Evolutionary conservation across 2,113 vertebrate genomes (phyloP).

Genomic region (Zosterops borbonicus): DNA sequence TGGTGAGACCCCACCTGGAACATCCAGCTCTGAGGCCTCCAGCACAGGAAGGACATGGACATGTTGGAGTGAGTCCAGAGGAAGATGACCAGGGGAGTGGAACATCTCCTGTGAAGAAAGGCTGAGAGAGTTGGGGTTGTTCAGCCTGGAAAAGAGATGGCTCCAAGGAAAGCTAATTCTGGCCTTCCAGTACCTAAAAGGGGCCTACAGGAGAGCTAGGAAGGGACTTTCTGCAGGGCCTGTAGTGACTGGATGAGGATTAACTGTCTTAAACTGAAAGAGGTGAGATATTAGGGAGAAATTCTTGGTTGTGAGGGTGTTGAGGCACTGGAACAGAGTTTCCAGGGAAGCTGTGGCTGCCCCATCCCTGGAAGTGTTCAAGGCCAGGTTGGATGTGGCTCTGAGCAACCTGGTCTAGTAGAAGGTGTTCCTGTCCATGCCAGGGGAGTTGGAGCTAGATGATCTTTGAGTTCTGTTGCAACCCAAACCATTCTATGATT

Average conservation of each 20-base stretch:
- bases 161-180: not conserved
- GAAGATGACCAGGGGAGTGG: no score
- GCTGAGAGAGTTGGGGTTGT: not conserved
- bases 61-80: not conserved
- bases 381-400: not conserved
- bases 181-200: not conserved
- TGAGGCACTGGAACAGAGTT: not conserved
- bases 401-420: not conserved
- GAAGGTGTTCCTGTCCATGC: not conserved
- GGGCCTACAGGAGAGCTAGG: not conserved
- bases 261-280: not conserved
- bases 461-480: not conserved
- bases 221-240: not conserved
- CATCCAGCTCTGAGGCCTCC: fast-evolving
- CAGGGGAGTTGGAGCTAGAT: not conserved
- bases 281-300: not conserved
- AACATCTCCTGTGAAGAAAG: not conserved
- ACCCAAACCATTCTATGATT: not conserved
- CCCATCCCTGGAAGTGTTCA: not conserved
- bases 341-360: not conserved
- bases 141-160: not conserved
- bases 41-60: fast-evolving
- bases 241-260: not conserved
- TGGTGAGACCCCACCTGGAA: not conserved
- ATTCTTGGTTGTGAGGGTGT: not conserved